A percentile compares a stretch with the other conserved stretches of the same genome.
Conservation (phyloP, 2,888 invertebrate genomes). For the Callinectes sapidus region DNA sequence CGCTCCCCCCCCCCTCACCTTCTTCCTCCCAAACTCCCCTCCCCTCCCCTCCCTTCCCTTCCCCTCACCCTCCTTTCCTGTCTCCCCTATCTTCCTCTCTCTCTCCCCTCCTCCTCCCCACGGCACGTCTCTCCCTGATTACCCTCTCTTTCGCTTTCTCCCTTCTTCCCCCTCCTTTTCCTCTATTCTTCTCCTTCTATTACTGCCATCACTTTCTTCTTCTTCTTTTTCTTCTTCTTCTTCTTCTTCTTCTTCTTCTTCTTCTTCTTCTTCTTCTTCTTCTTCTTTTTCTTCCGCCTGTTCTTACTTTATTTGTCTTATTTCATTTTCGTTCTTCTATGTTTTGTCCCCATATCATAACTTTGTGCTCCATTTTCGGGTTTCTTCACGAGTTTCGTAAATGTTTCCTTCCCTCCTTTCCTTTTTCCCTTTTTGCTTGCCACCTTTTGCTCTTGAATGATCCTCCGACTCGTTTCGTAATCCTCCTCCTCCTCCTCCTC, state of each 20-base stretch:
- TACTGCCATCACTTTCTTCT: neutral
- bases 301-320: neutral
- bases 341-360: neutral
- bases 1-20: neutral
- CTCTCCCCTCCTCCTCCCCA: neutral
- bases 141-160: conserved; percentile 22
- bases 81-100: neutral
- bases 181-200: neutral
- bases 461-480: conserved; percentile 16
- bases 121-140: conserved; percentile 35
- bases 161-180: neutral
- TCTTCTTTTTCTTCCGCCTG: neutral
- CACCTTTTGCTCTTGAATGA: neutral
- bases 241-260: neutral
- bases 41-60: neutral
- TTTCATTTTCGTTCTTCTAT: neutral
- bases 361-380: neutral
- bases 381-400: neutral
- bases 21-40: neutral
- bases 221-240: neutral
- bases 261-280: neutral
- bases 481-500: conserved; percentile 4
- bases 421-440: conserved; percentile 7
- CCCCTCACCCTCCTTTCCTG: neutral
- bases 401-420: neutral